These are phyloP conservation scores for Brachypterus glaber DNA, from an alignment of 2,888 invertebrate genomes.

Conservation along the genomic window DNA sequence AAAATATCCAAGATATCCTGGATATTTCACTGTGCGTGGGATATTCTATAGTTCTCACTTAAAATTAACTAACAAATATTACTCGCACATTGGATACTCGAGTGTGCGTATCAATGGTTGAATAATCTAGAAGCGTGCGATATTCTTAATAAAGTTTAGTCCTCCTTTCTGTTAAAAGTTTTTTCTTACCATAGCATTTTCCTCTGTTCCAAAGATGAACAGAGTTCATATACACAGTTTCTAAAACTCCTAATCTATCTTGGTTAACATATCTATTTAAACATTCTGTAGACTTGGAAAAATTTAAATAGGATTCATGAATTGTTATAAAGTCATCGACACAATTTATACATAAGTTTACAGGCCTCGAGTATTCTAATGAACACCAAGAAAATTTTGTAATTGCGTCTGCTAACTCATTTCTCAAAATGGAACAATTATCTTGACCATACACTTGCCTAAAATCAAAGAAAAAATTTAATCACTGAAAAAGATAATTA, in stretches of 20 bases:
- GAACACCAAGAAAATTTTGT: constrained; percentile 53
- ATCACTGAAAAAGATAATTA: background rate
- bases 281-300: constrained; percentile 49
- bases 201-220: constrained; percentile 51
- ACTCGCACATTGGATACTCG: too few relatives aligned
- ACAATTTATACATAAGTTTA: constrained; percentile 52
- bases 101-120: too few relatives aligned
- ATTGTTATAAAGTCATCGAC: too few relatives aligned
- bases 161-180: background rate
- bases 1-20: too few relatives aligned
- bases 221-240: constrained; percentile 48
- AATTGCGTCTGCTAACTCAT: constrained; percentile 46
- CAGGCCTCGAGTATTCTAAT: constrained; percentile 50
- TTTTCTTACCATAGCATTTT: constrained; percentile 49
- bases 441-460: too few relatives aligned
- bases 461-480: too few relatives aligned
- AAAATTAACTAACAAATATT: too few relatives aligned
- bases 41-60: too few relatives aligned
- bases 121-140: too few relatives aligned
- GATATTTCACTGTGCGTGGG: too few relatives aligned
- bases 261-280: constrained; percentile 49
- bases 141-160: background rate
- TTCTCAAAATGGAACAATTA: constrained; percentile 24
- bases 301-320: too few relatives aligned
- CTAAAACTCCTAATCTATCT: constrained; percentile 53